These are phyloP conservation scores for Nemotelus pantherinus DNA, from an alignment of 2,888 invertebrate genomes.

Conservation along the genomic window DNA sequence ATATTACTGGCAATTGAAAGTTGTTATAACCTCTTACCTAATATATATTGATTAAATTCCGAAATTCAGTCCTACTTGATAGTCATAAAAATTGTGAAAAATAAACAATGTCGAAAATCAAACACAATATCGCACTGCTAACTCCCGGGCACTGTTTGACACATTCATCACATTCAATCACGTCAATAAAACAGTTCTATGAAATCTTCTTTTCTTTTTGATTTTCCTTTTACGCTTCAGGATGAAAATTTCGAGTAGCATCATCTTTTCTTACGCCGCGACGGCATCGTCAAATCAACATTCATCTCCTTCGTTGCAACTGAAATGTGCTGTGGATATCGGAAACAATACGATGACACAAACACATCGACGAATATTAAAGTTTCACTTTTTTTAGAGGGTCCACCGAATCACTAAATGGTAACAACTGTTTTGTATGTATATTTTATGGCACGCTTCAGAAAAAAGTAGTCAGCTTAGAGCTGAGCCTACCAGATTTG, in stretches of 20 bases:
- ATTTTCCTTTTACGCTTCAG: constrained; percentile 35
- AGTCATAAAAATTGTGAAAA: constrained; percentile 32
- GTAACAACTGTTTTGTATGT: too few relatives aligned
- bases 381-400: constrained; percentile 26
- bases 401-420: background rate
- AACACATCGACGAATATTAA: constrained; percentile 38
- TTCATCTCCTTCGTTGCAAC: constrained; percentile 47
- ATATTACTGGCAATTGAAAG: background rate
- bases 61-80: constrained; percentile 29
- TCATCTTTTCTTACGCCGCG: constrained; percentile 61
- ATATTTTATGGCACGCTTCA: too few relatives aligned
- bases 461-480: too few relatives aligned
- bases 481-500: too few relatives aligned
- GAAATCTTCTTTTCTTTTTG: constrained; percentile 38
- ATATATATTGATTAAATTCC: constrained; percentile 21
- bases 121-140: constrained; percentile 12
- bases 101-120: constrained; percentile 15
- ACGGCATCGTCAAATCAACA: constrained; percentile 52
- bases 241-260: constrained; percentile 53
- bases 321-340: background rate
- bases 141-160: background rate
- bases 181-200: constrained; percentile 10
- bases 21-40: background rate
- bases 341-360: constrained; percentile 14
- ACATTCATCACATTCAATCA: background rate